phyloP scores from a whole-genome alignment of 2,797 vertebrate genomes.

The Nyctalus aviator region DNA sequence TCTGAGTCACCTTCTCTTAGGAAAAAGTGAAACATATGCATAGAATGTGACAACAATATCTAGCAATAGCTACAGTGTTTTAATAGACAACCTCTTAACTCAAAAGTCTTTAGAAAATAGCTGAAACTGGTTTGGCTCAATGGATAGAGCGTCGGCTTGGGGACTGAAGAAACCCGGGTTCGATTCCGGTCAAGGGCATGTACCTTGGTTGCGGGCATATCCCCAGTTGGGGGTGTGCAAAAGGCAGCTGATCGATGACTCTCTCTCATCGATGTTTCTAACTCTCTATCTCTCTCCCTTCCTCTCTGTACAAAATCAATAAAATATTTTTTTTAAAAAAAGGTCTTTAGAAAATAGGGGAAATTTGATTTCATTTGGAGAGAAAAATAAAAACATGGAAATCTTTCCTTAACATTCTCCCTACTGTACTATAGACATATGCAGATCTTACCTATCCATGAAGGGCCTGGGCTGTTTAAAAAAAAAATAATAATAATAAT shows the following conservation, averaged over 20 bases:
- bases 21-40: not conserved
- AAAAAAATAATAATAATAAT: not conserved
- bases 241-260: no score
- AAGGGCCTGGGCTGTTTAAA: not conserved
- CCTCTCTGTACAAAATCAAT: no score
- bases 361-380: slow-evolving; percentile 23
- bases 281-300: no score
- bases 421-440: not conserved
- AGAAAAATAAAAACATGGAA: not conserved
- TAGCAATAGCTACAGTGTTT: slow-evolving; percentile 20
- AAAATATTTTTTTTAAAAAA: not conserved
- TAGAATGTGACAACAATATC: not conserved
- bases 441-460: not conserved
- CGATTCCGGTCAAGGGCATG: no score
- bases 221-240: no score
- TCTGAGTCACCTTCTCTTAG: not conserved
- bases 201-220: no score
- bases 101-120: slow-evolving; percentile 4
- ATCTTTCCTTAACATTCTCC: not conserved
- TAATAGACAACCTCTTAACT: not conserved
- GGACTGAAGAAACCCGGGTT: no score
- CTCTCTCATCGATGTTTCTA: no score
- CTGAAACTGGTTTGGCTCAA: no score
- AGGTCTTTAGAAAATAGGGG: not conserved
- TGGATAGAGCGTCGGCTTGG: no score